Evolutionary conservation across 2,888 invertebrate genomes (phyloP), one percentile per base, ranked within the genome.

Genomic region (Acanthosepion esculentum): DNA sequence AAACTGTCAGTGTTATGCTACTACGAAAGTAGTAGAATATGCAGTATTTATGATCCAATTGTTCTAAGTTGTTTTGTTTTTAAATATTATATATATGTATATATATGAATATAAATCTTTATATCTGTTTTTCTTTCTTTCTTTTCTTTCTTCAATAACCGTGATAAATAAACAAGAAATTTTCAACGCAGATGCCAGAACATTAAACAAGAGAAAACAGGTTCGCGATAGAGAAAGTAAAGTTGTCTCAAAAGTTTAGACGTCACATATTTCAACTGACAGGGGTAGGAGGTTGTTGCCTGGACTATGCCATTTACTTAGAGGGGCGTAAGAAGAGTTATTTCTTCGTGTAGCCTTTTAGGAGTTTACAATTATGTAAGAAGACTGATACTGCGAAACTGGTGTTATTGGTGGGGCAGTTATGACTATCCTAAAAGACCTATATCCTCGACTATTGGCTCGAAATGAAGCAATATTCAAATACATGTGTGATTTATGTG

Each of bases 171-270:
- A n/a, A n/a, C n/a, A 78, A n/a, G 78, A n/a, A 12, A 12, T 12
- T 12, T 33, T 78, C n/a, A 78, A 33, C n/a, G n/a, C 12, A 78
- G 12, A 78, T 15, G 78, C 15, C n/a, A 78, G 15, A 2, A 78
- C 78, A 78, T n/a, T 78, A 12, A 41, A 78, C 29, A 78, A n/a
- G 78, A n/a, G n/a, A 33, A n/a, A n/a, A 78, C n/a, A 78, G 78
- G 33, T 59, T 59, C 59, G n/a, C n/a, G 78, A 78, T 12, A n/a
- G n/a, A 78, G n/a, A 33, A 78, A 64, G 64, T 64, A 26, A 64
- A 78, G 78, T 78, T 78, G n/a, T 78, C 78, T 78, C 78, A 78
- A 78, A 78, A 78, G n/a, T 78, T 78, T 78, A 78, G 78, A 33
- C 78, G 78, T 78, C 78, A 33, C 78, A 23, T 78, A n/a, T 78